These are phyloP conservation scores for Cyclophora punctaria DNA, from an alignment of 2,888 invertebrate genomes.

Conservation along the genomic window DNA sequence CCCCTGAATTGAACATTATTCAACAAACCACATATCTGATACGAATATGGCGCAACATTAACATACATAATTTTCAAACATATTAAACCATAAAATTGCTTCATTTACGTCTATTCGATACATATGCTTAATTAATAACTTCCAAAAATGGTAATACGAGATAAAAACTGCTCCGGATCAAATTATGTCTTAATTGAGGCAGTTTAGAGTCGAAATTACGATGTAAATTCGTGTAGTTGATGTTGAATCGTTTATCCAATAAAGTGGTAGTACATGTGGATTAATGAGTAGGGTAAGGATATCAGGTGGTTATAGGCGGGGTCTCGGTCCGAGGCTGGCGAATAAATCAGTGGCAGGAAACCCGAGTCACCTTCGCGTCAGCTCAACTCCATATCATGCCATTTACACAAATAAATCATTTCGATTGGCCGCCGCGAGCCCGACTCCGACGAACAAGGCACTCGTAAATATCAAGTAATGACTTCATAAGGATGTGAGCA, in stretches of 20 bases:
- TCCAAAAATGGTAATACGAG: slow-evolving; percentile 1
- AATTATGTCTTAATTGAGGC: slow-evolving; percentile 5
- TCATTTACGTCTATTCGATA: not conserved
- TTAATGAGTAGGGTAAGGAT: slow-evolving; percentile 14
- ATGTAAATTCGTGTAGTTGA: slow-evolving; percentile 2
- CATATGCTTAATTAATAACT: not conserved
- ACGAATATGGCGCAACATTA: not conserved
- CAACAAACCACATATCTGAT: not conserved
- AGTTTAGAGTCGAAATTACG: slow-evolving; percentile 5
- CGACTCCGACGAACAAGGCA: slow-evolving; percentile 15
- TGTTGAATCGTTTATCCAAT: slow-evolving; percentile 8
- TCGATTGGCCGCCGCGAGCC: slow-evolving; percentile 36
- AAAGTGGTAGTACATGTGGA: slow-evolving; percentile 3
- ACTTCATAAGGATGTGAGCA: slow-evolving; percentile 27
- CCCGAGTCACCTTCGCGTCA: slow-evolving; percentile 9
- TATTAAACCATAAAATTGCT: not conserved
- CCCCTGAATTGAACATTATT: not conserved
- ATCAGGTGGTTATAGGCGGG: slow-evolving; percentile 25
- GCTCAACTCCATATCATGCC: slow-evolving; percentile 37
- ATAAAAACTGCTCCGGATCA: slow-evolving; percentile 1
- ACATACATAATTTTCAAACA: not conserved
- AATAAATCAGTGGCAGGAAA: slow-evolving; percentile 26
- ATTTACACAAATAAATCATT: slow-evolving; percentile 48
- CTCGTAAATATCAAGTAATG: slow-evolving; percentile 24
- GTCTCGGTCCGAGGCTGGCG: slow-evolving; percentile 8